Conservation (phyloP, 2,888 invertebrate genomes). For the Catocala nupta region DNA sequence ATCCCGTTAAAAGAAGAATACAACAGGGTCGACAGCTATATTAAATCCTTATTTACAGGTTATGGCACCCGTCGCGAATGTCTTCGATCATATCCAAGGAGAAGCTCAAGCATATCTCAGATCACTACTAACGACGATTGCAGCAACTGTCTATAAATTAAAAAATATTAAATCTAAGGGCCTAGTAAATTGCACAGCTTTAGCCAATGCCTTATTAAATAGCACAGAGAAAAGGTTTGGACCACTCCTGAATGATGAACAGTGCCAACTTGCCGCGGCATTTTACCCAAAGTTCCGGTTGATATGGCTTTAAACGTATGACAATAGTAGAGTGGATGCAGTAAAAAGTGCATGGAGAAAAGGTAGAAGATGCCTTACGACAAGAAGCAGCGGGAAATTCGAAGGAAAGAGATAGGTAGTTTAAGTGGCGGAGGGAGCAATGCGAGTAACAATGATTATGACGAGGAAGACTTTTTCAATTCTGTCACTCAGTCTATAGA, state of each 20-base stretch:
- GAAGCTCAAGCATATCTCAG: too few species aligned
- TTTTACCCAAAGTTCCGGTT: constrained; percentile 30
- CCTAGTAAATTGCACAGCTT: constrained; percentile 43
- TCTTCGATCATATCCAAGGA: too few species aligned
- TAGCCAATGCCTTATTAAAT: constrained; percentile 48
- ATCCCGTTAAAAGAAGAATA: constrained; percentile 31
- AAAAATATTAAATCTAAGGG: constrained; percentile 35
- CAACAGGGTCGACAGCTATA: constrained; percentile 22
- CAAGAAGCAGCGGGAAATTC: constrained; percentile 41
- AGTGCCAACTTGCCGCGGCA: constrained; percentile 46
- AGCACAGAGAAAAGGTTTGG: constrained; percentile 41
- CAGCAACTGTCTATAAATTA: too few species aligned
- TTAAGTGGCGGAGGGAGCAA: constrained; percentile 42
- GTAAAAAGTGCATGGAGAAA: constrained; percentile 39
- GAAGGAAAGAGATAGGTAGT: constrained; percentile 42
- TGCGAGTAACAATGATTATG: constrained; percentile 30
- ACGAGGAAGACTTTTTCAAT: constrained; percentile 23
- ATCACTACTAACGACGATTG: too few species aligned
- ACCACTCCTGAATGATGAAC: constrained; percentile 41
- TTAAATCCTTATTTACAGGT: too few species aligned
- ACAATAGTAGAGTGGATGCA: constrained; percentile 42
- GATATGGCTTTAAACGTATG: constrained; percentile 34
- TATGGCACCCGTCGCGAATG: too few species aligned
- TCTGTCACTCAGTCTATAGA: constrained; percentile 34
- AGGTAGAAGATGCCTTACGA: constrained; percentile 46